Evolutionary conservation across 2,113 vertebrate species (phyloP).

Genomic region (Leiothrix lutea): DNA sequence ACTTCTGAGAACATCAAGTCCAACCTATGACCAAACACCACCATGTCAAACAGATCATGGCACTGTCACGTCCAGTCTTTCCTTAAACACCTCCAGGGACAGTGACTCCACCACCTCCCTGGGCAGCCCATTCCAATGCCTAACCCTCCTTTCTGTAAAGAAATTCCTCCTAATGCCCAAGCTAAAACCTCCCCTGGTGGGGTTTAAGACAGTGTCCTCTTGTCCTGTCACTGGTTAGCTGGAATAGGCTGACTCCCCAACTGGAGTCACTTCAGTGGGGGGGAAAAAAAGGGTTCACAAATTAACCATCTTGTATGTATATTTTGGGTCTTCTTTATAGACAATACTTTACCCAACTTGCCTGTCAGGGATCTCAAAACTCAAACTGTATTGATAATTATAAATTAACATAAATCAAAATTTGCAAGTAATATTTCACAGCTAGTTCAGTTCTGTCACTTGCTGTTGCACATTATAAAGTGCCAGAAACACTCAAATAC

Average conservation of each 20-base stretch:
- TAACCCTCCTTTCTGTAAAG: neutral
- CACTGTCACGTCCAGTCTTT: neutral
- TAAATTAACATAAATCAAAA: neutral
- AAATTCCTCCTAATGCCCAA: neutral
- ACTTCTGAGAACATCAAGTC: neutral
- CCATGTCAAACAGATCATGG: neutral
- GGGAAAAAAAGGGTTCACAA: neutral
- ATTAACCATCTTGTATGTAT: neutral
- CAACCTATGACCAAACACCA: neutral
- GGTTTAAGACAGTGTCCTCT: neutral
- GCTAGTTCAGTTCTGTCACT: neutral
- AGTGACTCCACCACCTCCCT: neutral
- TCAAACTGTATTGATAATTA: neutral
- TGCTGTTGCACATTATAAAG: neutral
- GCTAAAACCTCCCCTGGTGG: neutral
- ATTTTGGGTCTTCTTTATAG: neutral
- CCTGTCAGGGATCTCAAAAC: neutral
- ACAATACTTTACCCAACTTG: neutral
- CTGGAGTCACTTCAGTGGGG: fast-evolving
- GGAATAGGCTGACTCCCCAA: fast-evolving
- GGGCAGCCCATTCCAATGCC: neutral
- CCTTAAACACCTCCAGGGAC: neutral
- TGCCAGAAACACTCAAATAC: neutral
- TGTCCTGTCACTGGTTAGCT: neutral
- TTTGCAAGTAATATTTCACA: neutral